Percentiles rank a stretch among this genome's conserved stretches.
Conservation (phyloP, 2,113 vertebrate species). For the Sclerurus mexicanus region DNA sequence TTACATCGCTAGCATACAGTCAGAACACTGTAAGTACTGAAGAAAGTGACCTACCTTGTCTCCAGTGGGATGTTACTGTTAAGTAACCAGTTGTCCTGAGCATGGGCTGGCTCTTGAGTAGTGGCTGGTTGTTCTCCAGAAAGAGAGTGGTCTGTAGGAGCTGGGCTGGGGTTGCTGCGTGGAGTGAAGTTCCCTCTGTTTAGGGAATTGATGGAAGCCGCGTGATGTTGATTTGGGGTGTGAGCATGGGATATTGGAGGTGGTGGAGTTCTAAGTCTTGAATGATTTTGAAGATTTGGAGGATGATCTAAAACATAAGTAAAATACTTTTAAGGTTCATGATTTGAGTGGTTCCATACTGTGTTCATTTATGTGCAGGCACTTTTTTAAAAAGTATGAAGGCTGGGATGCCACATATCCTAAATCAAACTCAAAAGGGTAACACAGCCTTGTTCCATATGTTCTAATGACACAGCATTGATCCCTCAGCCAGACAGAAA, state of each 20-base stretch:
- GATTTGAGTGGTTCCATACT: background rate
- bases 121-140: constrained; percentile 86
- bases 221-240: constrained; percentile 91
- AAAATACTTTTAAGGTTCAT: background rate
- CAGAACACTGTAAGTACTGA: background rate
- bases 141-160: constrained; percentile 90
- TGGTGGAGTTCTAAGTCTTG: constrained; percentile 91
- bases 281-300: constrained; percentile 87
- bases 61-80: constrained; percentile 99
- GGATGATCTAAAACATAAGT: constrained; percentile 78
- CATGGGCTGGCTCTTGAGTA: constrained; percentile 83
- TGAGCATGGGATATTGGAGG: constrained; percentile 90
- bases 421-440: background rate
- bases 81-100: constrained; percentile 98
- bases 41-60: constrained; percentile 83
- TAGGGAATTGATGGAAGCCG: constrained; percentile 90
- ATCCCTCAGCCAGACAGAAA: background rate
- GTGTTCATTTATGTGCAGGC: background rate
- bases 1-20: background rate
- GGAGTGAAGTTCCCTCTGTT: constrained; percentile 94
- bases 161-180: constrained; percentile 93
- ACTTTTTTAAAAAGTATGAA: background rate
- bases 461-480: background rate
- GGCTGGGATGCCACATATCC: background rate
- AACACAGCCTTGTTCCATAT: background rate